Evolutionary conservation across 2,113 vertebrate species (phyloP).

Genomic region (zebrafish (Danio rerio)): GRCz12tu NC_133193.1:46151501-46152000

Average conservation of each 20-base stretch:
- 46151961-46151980: neutral
- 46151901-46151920: neutral
- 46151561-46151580: neutral
- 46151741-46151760: constrained; percentile 69
- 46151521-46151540: neutral
- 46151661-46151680: constrained; percentile 27
- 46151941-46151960: neutral
- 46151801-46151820: constrained; percentile 66
- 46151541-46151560: neutral
- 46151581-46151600: neutral
- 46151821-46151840: constrained; percentile 46
- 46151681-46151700: constrained; percentile 66
- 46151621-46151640: constrained; percentile 39
- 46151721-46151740: constrained; percentile 70
- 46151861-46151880: constrained; percentile 7
- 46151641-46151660: constrained; percentile 22
- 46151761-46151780: constrained; percentile 66
- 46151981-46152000: neutral
- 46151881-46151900: neutral
- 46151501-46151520: constrained; percentile 5
- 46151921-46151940: neutral
- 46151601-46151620: constrained; percentile 40
- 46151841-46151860: constrained; percentile 49
- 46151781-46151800: constrained; percentile 72
- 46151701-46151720: constrained; percentile 65